These are phyloP conservation scores for Drosophila neutralis DNA, from an alignment of 2,888 invertebrate species.

Conservation along the genomic window DNA sequence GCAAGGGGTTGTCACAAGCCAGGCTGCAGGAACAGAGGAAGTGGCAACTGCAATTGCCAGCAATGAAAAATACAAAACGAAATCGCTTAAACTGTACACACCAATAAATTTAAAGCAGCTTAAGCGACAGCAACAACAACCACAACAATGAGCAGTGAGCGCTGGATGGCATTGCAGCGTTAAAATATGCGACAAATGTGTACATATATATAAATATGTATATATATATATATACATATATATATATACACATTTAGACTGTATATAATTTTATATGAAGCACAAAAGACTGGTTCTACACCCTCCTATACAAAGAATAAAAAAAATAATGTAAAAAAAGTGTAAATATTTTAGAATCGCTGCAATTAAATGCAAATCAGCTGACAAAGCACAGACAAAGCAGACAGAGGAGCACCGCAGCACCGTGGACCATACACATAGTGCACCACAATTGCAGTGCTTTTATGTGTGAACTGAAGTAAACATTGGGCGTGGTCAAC, in stretches of 20 bases:
- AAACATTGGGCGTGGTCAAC: conserved; percentile 52
- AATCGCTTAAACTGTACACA: conserved; percentile 78
- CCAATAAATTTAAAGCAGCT: conserved; percentile 80
- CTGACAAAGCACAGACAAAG: conserved; percentile 52
- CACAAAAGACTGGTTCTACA: conserved; percentile 35
- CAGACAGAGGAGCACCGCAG: conserved; percentile 7
- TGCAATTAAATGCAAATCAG: conserved; percentile 79
- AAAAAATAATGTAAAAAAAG: conserved; percentile 15
- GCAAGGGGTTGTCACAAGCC: neutral
- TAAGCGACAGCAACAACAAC: conserved; percentile 59
- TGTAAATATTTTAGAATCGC: conserved; percentile 49
- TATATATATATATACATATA: neutral
- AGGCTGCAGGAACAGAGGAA: neutral
- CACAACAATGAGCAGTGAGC: conserved; percentile 22
- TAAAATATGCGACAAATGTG: neutral
- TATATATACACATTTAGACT: neutral
- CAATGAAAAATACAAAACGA: conserved; percentile 58
- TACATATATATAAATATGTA: neutral
- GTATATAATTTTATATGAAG: conserved; percentile 15
- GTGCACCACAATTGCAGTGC: conserved; percentile 38
- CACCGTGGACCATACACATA: conserved; percentile 1
- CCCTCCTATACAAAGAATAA: conserved; percentile 16
- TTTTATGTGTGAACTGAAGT: conserved; percentile 36
- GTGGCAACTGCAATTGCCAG: conserved; percentile 40
- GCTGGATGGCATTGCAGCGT: conserved; percentile 11